These are phyloP conservation scores for Bos taurus DNA, from an alignment of 2,113 vertebrate genomes.

Conservation along the genomic window ARS-UCD2.0 NC_037332.1:64037501-64038000, in stretches of 20 bases:
- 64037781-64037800: neutral
- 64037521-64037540: neutral
- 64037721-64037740: neutral
- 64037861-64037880: neutral
- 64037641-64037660: neutral
- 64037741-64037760: neutral
- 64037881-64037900: neutral
- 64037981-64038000: neutral
- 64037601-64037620: neutral
- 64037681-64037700: neutral
- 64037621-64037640: neutral
- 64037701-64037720: neutral
- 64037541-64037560: constrained; percentile 10
- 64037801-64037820: neutral
- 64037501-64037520: neutral
- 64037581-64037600: neutral
- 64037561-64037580: neutral
- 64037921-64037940: neutral
- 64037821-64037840: neutral
- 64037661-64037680: neutral
- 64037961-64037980: neutral
- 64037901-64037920: neutral
- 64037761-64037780: neutral
- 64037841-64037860: neutral
- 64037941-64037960: neutral